A percentile compares a stretch with the other conserved stretches of the same genome.
Conservation (phyloP, 2,797 vertebrate genomes). For the Rhincodon typus region DNA sequence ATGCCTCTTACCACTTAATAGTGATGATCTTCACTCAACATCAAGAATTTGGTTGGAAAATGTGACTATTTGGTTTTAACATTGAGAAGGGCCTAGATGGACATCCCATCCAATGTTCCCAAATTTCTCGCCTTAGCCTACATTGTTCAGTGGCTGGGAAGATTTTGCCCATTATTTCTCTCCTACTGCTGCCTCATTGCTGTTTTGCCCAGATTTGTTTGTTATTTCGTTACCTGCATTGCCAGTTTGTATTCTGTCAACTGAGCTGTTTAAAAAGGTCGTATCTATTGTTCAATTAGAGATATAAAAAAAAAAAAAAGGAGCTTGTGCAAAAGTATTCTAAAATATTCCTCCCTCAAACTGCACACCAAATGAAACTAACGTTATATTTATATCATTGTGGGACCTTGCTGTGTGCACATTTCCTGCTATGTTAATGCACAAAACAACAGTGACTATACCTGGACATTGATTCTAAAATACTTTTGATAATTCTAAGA, state of each 20-base stretch:
- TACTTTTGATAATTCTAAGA: background rate
- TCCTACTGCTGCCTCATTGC: too few species aligned
- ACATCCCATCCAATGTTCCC: too few species aligned
- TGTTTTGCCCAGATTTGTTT: too few species aligned
- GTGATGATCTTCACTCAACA: too few species aligned
- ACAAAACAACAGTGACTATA: background rate
- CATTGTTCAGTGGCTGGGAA: too few species aligned
- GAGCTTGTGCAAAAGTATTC: background rate
- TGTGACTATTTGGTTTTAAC: too few species aligned
- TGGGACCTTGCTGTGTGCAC: background rate
- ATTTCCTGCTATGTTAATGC: background rate
- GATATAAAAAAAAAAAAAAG: background rate
- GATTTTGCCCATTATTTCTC: too few species aligned
- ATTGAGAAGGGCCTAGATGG: too few species aligned
- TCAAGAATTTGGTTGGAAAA: too few species aligned
- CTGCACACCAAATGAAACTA: background rate
- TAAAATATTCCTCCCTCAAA: background rate
- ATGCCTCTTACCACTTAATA: too few species aligned
- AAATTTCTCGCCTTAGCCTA: too few species aligned
- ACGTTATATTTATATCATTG: background rate
- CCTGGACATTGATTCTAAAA: background rate
- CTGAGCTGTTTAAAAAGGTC: background rate
- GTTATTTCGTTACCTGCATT: background rate
- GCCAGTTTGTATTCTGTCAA: background rate
- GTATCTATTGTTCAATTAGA: background rate